Conservation (phyloP, 2,113 vertebrate species). For the Sardina pilchardus region DNA sequence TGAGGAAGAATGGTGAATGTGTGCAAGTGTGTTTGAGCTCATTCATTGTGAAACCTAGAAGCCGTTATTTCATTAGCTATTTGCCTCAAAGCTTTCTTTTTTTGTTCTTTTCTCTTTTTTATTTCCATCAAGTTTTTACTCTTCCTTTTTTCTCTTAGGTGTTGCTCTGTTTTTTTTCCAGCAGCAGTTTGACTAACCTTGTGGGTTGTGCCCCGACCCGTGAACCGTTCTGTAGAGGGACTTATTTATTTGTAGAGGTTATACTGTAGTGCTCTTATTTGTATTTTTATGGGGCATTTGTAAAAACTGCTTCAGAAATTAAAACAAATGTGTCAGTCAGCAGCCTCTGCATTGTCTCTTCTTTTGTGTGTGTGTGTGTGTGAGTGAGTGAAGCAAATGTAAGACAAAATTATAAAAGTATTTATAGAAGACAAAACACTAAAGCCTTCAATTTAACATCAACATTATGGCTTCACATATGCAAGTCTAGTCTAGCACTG, state of each 20-base stretch:
- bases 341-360: background rate
- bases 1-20: too few relatives aligned
- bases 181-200: background rate
- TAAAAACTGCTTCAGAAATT: constrained; percentile 60
- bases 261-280: constrained; percentile 55
- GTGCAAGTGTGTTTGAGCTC: background rate
- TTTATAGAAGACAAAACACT: too few relatives aligned
- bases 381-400: background rate
- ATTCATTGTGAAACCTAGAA: background rate
- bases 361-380: background rate
- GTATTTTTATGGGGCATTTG: constrained; percentile 62
- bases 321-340: constrained; percentile 27
- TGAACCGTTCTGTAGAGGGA: constrained; percentile 52
- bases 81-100: background rate
- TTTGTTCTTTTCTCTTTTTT: background rate
- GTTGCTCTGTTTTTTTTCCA: background rate
- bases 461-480: too few relatives aligned
- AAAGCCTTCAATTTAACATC: too few relatives aligned
- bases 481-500: too few relatives aligned
- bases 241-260: constrained; percentile 72
- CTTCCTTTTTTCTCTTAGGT: constrained; percentile 16
- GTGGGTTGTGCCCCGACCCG: background rate
- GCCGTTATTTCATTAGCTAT: constrained; percentile 14
- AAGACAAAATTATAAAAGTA: too few relatives aligned
- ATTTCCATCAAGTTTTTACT: constrained; percentile 50